Conservation (phyloP, 1,140 invertebrate species). For the Psilanteris sp. region DNA sequence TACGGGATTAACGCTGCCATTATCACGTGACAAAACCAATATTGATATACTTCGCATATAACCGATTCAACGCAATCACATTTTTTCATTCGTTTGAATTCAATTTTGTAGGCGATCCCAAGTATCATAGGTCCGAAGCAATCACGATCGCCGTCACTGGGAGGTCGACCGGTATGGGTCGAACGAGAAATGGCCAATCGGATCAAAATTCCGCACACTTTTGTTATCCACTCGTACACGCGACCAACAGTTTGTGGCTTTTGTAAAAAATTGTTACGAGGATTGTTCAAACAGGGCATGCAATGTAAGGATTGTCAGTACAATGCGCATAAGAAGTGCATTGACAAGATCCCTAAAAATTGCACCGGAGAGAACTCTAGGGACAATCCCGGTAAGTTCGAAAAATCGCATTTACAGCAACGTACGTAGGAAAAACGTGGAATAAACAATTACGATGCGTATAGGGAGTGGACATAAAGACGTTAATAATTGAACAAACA, state of each 20-base stretch:
- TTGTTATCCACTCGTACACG: constrained; percentile 95
- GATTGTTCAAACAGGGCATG: constrained; percentile 97
- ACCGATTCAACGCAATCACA: too few species aligned
- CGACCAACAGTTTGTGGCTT: constrained; percentile 96
- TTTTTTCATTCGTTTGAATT: not conserved
- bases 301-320: constrained; percentile 99
- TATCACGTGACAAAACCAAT: too few species aligned
- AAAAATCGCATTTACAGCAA: too few species aligned
- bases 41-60: too few species aligned
- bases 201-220: constrained; percentile 95
- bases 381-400: constrained; percentile 78
- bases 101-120: constrained; percentile 70
- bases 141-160: constrained; percentile 87
- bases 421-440: too few species aligned
- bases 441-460: too few species aligned
- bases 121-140: constrained; percentile 77
- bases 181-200: constrained; percentile 86
- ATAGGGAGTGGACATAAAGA: too few species aligned
- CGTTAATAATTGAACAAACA: too few species aligned
- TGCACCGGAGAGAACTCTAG: constrained; percentile 91
- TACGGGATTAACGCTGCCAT: too few species aligned
- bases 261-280: constrained; percentile 97
- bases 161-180: constrained; percentile 87
- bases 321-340: constrained; percentile 98
- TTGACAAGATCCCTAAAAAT: constrained; percentile 96